Evolutionary conservation across 30 jellyfish, hydroid and myxozoan genomes (phyloP).

Genomic region (Cassiopea andromeda): DNA sequence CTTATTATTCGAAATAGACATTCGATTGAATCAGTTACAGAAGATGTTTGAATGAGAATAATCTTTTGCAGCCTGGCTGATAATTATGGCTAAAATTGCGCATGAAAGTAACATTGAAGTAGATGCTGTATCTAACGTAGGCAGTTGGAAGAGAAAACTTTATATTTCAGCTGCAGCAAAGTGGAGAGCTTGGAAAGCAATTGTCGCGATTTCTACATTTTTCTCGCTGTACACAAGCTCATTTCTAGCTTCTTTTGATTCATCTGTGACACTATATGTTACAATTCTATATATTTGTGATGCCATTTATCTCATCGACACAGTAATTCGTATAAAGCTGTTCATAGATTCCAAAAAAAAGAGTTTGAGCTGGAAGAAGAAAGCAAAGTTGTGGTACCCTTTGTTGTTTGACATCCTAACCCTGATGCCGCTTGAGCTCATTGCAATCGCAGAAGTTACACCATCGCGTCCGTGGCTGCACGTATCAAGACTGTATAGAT

Average conservation of each 20-base stretch:
- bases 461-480: constrained; percentile 16
- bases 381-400: not conserved
- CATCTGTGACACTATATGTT: not conserved
- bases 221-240: not conserved
- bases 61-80: no score
- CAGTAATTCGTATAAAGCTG: not conserved
- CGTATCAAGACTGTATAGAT: constrained; percentile 9
- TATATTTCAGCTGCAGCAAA: not conserved
- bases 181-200: not conserved
- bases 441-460: not conserved
- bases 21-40: no score
- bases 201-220: not conserved
- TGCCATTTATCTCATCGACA: not conserved
- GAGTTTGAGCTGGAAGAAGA: not conserved
- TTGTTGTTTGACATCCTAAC: not conserved
- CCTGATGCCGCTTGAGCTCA: constrained; percentile 6
- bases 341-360: not conserved
- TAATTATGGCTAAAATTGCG: not conserved
- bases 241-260: not conserved
- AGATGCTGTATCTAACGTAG: not conserved
- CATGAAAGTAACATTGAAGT: not conserved
- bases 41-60: no score
- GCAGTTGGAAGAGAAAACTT: not conserved
- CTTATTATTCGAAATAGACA: no score
- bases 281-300: not conserved